A percentile compares a stretch with the other conserved stretches of the same genome.
Evolutionary conservation across 2,113 vertebrate genomes (phyloP).

Genomic region (Chloropsis cyanopogon): DNA sequence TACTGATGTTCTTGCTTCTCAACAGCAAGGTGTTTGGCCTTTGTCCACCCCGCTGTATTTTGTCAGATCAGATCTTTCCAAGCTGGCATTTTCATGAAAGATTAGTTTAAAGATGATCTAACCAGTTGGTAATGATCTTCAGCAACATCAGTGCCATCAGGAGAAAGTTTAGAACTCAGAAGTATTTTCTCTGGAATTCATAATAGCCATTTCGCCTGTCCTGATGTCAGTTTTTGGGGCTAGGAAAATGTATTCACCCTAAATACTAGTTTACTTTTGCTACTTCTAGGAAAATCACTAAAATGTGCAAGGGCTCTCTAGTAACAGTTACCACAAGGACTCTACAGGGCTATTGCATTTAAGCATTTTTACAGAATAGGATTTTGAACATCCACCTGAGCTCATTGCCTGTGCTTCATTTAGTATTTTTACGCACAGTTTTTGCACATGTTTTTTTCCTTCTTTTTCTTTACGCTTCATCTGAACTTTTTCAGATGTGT

Average conservation of each 20-base stretch:
- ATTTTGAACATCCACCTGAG: not conserved
- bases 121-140: not conserved
- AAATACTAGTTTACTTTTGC: not conserved
- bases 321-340: not conserved
- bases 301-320: not conserved
- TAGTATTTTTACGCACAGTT: not conserved
- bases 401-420: not conserved
- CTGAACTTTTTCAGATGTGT: not conserved
- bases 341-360: not conserved
- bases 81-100: not conserved
- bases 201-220: not conserved
- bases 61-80: not conserved
- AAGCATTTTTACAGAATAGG: not conserved
- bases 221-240: not conserved
- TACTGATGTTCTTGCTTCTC: not conserved
- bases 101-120: not conserved
- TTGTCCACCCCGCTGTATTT: not conserved
- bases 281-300: not conserved
- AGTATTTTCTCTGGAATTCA: not conserved
- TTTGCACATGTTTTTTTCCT: not conserved
- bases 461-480: not conserved
- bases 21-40: not conserved
- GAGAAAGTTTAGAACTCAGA: not conserved
- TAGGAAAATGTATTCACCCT: not conserved
- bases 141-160: not conserved